These are phyloP conservation scores for Clarias laeviceps DNA, from an alignment of 2,797 vertebrate species.

Conservation along the genomic window DNA sequence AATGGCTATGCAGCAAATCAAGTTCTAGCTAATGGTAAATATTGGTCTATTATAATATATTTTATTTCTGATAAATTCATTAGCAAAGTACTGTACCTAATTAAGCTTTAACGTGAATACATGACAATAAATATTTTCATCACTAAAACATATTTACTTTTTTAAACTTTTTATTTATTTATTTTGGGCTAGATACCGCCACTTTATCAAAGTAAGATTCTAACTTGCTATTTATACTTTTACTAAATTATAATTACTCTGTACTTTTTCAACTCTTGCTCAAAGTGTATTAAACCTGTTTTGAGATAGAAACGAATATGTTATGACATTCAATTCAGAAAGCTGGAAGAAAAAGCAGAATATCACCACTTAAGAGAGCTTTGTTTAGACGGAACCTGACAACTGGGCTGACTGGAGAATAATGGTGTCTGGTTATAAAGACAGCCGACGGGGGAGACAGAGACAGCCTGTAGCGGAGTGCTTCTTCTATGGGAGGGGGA, in stretches of 20 bases:
- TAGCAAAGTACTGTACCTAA: not conserved
- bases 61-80: not conserved
- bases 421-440: constrained; percentile 45
- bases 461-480: constrained; percentile 57
- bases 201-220: not conserved
- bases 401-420: constrained; percentile 35
- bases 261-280: not conserved
- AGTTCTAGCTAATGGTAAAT: not conserved
- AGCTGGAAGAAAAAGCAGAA: constrained; percentile 26
- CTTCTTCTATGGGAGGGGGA: constrained; percentile 62
- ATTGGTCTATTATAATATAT: not conserved
- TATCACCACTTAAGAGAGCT: constrained; percentile 38
- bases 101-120: not conserved
- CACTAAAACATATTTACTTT: not conserved
- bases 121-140: not conserved
- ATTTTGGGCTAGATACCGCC: not conserved
- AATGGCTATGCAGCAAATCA: not conserved
- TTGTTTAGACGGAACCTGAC: constrained; percentile 34
- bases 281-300: not conserved
- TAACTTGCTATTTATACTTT: not conserved
- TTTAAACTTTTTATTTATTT: not conserved
- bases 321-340: constrained; percentile 30
- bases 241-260: not conserved
- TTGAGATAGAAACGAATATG: not conserved
- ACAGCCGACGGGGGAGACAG: constrained; percentile 54